Evolutionary conservation across 2,113 vertebrate species (phyloP), one percentile per base, ranked within the genome.

Genomic region (Chaetura pelagica): DNA sequence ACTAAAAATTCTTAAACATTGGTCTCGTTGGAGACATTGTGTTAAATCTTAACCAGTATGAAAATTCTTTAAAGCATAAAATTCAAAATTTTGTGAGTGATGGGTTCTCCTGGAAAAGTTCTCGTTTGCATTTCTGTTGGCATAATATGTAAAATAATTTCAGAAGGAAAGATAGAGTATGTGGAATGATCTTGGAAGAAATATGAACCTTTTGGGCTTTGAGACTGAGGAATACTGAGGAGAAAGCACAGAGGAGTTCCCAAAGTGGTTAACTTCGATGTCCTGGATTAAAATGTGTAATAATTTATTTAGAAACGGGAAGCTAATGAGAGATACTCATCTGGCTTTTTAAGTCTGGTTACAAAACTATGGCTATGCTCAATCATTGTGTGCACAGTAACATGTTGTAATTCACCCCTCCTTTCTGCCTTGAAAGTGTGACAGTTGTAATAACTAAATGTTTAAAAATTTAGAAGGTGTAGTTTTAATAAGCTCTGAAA

Each of bases 401-500:
- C 2, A 2, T 40, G 14, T 55, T 89, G 64, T 48, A 89, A 59
- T 89, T 76, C 24, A 52, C 55, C 32, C 19, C 29, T 67, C 22
- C 42, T 79, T 89, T 91, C 76, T 93, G 57, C 84, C 61, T 59
- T 81, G 69, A 72, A 87, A 84, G 91, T 78, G 19, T 89, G 29
- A 55, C 6, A 12, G 42, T 42, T 87, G 34, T 79, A 82, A 72
- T 73, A 66, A 40, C n/a, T 82, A 57, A 73, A 51, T 71, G 22
- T 87, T 94, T 84, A 91, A 94, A 95, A 94, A 92, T 93, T 84
- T 59, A 82, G 69, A 48, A 68, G 44, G 14, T 78, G 7, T 84
- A 78, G 49, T 87, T 96, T 93, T 87, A 92, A 94, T 93, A 71
- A 92, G 61, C 30, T 93, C 34, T 86, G 51, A 35, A 96, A 94